A percentile compares a stretch with the other conserved stretches of the same genome.
Conservation (phyloP, 2,797 vertebrate species). For the Eremophila alpestris region DNA sequence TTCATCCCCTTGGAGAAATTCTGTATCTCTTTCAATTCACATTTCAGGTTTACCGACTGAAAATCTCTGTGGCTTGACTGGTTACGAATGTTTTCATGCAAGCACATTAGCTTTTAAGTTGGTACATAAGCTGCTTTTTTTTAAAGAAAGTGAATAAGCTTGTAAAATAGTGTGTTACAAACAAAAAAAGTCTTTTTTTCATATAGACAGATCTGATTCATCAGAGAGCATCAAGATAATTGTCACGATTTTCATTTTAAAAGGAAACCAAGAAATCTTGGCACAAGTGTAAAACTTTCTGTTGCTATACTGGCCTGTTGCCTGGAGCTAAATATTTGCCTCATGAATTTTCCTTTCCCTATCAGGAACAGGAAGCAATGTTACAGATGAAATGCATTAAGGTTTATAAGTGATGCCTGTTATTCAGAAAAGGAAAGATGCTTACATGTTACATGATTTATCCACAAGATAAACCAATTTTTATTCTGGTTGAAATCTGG, state of each 20-base stretch:
- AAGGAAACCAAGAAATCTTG: conserved; percentile 78
- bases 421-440: conserved; percentile 46
- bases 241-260: conserved; percentile 82
- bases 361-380: conserved; percentile 78
- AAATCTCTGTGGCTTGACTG: conserved; percentile 71
- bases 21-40: conserved; percentile 40
- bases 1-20: conserved; percentile 12
- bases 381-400: conserved; percentile 75
- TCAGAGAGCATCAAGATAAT: conserved; percentile 80
- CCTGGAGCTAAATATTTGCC: conserved; percentile 78
- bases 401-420: conserved; percentile 54
- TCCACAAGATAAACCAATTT: neutral
- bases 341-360: conserved; percentile 74
- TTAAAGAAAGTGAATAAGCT: conserved; percentile 70
- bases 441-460: neutral
- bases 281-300: conserved; percentile 76
- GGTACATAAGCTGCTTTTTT: conserved; percentile 70
- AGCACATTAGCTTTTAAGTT: conserved; percentile 72
- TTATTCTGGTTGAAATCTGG: neutral
- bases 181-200: conserved; percentile 70
- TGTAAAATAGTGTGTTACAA: conserved; percentile 73
- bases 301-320: conserved; percentile 75
- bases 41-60: conserved; percentile 61
- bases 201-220: conserved; percentile 77
- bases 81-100: conserved; percentile 75